Evolutionary conservation across 1,140 invertebrate genomes (phyloP), one percentile per base, ranked within the genome.

Genomic region (Ceratosolen solmsi): DNA sequence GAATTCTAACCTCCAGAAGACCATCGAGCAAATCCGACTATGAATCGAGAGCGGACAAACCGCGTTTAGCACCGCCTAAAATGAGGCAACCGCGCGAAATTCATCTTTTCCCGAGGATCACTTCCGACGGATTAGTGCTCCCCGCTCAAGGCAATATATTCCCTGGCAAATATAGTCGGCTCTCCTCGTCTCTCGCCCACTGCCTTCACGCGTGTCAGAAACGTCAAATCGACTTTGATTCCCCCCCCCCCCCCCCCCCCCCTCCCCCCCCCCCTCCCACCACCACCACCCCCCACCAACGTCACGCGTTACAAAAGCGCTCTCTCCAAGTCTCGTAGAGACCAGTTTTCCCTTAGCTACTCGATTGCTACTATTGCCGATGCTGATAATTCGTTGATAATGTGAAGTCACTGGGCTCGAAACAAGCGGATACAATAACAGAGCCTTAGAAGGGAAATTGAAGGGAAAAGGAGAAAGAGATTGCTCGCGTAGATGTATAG

Each of bases 71-170:
- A 58, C n/a, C 54, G 30, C 3, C 33, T n/a, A 41, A 63, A 80
- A 80, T 80, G 79, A 80, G 65, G 65, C 27, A 38, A 49, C 20
- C 58, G 79, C 54, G 68, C 41, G 70, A 80, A n/a, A 74, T 74
- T 63, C 71, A 65, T 74, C 51, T 65, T 74, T 80, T 74, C 54
- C 79, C 79, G 20, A 33, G n/a, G n/a, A 36, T 79, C 33, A 56
- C 51, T 79, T 70, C 36, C 54, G 54, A 71, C 46, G 78, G 78
- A 79, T 79, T 79, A 79, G 68, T 25, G 17, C 3, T 9, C n/a
- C 38, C 51, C 25, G 77, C 65, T 78, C 75, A 77, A 25, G 65
- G 78, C 78, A 80, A 80, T 80, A 80, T 80, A 80, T 79, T 79
- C 63, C n/a, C 51, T 68, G 51, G 49, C 46, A 79, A 79, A 79